Conservation (phyloP, 2,113 vertebrate genomes). For the Salvelinus sp. region DNA sequence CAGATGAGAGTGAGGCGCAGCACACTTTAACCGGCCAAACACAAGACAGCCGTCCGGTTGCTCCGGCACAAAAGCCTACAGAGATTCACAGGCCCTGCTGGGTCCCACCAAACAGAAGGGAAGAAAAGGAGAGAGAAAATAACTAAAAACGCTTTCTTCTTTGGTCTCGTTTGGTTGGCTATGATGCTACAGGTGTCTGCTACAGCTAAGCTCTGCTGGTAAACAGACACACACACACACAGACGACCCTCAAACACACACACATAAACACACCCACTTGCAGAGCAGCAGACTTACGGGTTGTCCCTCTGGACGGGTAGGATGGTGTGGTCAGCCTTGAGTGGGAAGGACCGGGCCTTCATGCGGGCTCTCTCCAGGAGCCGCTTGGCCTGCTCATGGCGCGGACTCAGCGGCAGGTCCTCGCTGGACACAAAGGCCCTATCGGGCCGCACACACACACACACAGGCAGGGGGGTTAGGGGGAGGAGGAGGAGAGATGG, state of each 20-base stretch:
- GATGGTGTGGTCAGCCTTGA: constrained; percentile 90
- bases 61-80: not conserved
- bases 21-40: not conserved
- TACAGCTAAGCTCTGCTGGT: constrained; percentile 17
- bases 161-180: not conserved
- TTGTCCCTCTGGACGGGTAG: constrained; percentile 62
- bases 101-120: not conserved
- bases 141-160: not conserved
- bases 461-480: constrained; percentile 27
- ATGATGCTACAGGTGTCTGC: constrained; percentile 3
- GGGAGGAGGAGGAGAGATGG: constrained; percentile 70
- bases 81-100: not conserved
- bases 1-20: not conserved
- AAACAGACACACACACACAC: constrained; percentile 13
- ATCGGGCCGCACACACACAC: constrained; percentile 39
- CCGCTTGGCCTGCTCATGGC: constrained; percentile 79
- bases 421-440: constrained; percentile 71
- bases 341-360: constrained; percentile 85
- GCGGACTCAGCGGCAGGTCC: constrained; percentile 72
- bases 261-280: not conserved
- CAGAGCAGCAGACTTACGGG: constrained; percentile 73
- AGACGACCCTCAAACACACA: not conserved
- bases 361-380: constrained; percentile 78
- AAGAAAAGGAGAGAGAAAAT: not conserved
- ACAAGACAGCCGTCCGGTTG: not conserved